These are phyloP conservation scores for Lobophora halterata DNA, from an alignment of 2,888 invertebrate species.

Conservation along the genomic window DNA sequence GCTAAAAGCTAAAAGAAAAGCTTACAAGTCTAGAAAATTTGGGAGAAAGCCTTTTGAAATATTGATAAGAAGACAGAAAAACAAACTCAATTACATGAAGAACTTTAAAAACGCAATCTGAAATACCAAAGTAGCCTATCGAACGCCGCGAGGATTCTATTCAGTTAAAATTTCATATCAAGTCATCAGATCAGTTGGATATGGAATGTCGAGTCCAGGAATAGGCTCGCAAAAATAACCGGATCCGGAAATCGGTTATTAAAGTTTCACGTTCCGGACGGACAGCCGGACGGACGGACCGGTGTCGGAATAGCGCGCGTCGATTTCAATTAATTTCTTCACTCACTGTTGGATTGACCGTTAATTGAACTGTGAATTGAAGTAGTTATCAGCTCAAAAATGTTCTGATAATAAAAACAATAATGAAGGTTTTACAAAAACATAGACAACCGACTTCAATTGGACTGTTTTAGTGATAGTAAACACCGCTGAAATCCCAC, in stretches of 20 bases:
- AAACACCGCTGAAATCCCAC: too few relatives aligned
- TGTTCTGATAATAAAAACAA: too few relatives aligned
- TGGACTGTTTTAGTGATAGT: too few relatives aligned
- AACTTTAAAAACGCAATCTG: constrained; percentile 4
- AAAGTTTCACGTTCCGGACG: constrained; percentile 47
- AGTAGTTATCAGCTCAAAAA: too few relatives aligned
- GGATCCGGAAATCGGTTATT: constrained; percentile 39
- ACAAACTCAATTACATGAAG: background rate
- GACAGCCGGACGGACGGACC: constrained; percentile 36
- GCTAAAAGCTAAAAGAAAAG: too few relatives aligned
- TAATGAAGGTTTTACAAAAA: too few relatives aligned
- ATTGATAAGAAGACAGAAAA: too few relatives aligned
- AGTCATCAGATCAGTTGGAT: constrained; percentile 21
- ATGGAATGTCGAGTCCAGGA: constrained; percentile 21
- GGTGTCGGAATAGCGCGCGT: constrained; percentile 39
- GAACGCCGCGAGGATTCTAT: constrained; percentile 2
- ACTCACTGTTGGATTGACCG: constrained; percentile 15
- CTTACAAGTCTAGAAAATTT: too few relatives aligned
- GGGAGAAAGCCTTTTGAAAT: too few relatives aligned
- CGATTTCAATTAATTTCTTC: constrained; percentile 32
- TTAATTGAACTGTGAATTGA: constrained; percentile 11
- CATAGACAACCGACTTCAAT: too few relatives aligned
- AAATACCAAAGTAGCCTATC: constrained; percentile 8
- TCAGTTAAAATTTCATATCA: constrained; percentile 14
- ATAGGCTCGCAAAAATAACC: constrained; percentile 27